Evolutionary conservation across 1,140 invertebrate species (phyloP), one percentile per base, ranked within the genome.

Genomic region (Megalopta genalis): DNA sequence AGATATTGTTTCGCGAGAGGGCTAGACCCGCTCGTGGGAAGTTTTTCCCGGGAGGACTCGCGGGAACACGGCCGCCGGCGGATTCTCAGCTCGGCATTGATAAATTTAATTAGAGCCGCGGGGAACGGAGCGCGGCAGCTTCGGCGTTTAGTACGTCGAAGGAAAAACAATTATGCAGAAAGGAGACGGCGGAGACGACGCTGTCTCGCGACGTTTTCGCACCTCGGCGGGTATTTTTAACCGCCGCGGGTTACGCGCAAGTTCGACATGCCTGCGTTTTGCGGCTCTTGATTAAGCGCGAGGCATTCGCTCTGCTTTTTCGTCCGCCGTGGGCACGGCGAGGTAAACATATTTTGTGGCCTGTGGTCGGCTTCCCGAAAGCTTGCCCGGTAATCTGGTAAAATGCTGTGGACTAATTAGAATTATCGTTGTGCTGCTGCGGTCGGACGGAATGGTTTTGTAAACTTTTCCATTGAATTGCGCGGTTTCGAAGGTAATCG

Each of bases 181-280:
- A n/a, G n/a, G n/a, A n/a, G n/a, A 4, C 32, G 32, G 32, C 32
- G 32, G 4, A 32, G 32, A 32, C 32, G 32, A 32, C 12, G 21
- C 37, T 21, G 39, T 9, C 14, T 16, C 37, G 18, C 66, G 42
- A 42, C 27, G 49, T 37, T 75, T 81, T 84, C 67, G 63, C 77
- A 84, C 67, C 72, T 77, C 77, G 54, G 42, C 52, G 70, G 77
- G 32, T 85, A 85, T 85, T 85, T 85, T 85, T 81, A 85, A 85
- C 78, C 16, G 12, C 78, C 16, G 12, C 16, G 49, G 77, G 68
- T 84, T 84, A 4, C 32, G 32, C 4, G 32, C 32, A 85, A 77
- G 69, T 77, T 68, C 60, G 32, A 57, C 67, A 25, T 37, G 21
- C 52, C 32, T 52, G 71, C 66, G 67, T 75, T 67, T 62, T 68